A percentile compares a stretch with the other conserved stretches of the same genome.
These are phyloP conservation scores for Pangasius krempfi DNA, from an alignment of 2,797 vertebrate genomes.

Conservation along the genomic window DNA sequence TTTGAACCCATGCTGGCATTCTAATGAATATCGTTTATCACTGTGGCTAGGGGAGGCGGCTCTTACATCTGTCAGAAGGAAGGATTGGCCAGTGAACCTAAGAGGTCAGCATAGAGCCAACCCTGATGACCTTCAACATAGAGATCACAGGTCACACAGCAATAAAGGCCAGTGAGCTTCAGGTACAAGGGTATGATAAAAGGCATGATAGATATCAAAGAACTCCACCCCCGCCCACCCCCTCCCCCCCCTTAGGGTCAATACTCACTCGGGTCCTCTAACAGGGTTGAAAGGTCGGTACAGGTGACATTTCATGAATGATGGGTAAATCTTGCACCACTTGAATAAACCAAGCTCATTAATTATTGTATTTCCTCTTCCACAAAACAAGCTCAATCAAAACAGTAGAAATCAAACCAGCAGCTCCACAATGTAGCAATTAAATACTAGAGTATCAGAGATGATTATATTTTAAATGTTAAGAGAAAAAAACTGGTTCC, in stretches of 20 bases:
- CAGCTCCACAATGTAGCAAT: slow-evolving; percentile 1
- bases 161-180: background rate
- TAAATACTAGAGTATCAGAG: background rate
- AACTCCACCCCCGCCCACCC: background rate
- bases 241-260: background rate
- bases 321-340: slow-evolving; percentile 31
- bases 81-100: slow-evolving; percentile 58
- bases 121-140: slow-evolving; percentile 16
- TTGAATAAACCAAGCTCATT: slow-evolving; percentile 35
- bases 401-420: slow-evolving; percentile 18
- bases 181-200: background rate
- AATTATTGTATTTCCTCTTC: slow-evolving; percentile 27
- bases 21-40: slow-evolving; percentile 69
- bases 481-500: too few species aligned
- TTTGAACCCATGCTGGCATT: slow-evolving; percentile 63
- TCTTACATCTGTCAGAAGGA: slow-evolving; percentile 54
- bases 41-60: slow-evolving; percentile 24
- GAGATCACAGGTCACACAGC: slow-evolving; percentile 1
- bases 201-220: background rate
- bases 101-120: slow-evolving; percentile 30
- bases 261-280: background rate
- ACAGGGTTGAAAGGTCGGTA: background rate
- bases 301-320: slow-evolving; percentile 11
- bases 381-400: slow-evolving; percentile 3
- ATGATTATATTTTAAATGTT: background rate